These are phyloP conservation scores for Regulus satrapa DNA, from an alignment of 2,113 vertebrate genomes.

Conservation along the genomic window DNA sequence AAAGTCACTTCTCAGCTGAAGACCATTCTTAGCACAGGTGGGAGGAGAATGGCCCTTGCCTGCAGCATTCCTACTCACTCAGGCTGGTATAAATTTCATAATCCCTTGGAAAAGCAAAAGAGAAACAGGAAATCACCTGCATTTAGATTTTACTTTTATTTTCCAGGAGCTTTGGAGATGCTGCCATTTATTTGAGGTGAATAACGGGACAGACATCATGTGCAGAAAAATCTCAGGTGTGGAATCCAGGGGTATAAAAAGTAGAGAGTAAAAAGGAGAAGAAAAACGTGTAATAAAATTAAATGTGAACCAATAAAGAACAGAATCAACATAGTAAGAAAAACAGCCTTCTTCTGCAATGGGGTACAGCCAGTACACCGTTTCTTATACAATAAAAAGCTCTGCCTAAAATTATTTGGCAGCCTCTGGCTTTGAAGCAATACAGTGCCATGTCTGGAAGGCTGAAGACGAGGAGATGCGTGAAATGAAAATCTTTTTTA, in stretches of 20 bases:
- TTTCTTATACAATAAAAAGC: background rate
- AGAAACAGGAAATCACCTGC: background rate
- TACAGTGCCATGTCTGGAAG: background rate
- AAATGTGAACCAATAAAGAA: background rate
- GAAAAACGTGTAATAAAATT: background rate
- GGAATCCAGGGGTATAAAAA: background rate
- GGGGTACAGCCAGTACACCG: background rate
- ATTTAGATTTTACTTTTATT: background rate
- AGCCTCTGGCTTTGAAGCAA: background rate
- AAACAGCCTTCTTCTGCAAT: background rate
- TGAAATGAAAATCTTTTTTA: background rate
- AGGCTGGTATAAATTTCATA: background rate
- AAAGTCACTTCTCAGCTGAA: background rate
- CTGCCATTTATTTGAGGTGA: background rate
- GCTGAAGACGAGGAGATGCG: background rate
- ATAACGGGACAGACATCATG: background rate
- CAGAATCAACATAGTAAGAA: background rate
- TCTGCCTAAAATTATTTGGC: background rate
- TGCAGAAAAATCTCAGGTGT: background rate
- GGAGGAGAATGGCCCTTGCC: background rate
- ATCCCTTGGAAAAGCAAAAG: background rate
- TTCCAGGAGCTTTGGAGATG: background rate
- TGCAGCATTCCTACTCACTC: background rate
- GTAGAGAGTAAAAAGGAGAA: background rate
- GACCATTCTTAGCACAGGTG: background rate